Base-by-base conservation (phyloP, 1,140 invertebrate species). In the Helicoverpa zea region DNA sequence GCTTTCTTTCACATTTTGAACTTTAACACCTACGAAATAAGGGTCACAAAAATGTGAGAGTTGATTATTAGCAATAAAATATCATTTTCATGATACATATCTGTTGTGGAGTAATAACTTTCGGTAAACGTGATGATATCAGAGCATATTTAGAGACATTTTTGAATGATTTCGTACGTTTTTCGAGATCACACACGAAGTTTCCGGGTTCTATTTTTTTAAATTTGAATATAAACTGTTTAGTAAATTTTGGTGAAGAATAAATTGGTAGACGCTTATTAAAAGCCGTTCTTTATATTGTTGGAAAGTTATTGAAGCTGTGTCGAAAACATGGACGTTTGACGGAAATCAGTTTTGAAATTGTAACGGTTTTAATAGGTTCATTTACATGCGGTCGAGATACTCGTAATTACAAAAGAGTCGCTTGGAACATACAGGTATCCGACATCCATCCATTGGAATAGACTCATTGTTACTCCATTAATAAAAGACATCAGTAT, bases 161-260 rank as follows among this genome's bases (percentile, higher is more conserved):
- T 79, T 64, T 64, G 82, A 85, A 83, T 73, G 79, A 70, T 83
- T 87, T 83, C 76, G 83, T 83, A 85, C 82, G 47, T 47, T 78
- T 35, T 72, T 78, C n/a, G 16, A 58, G 88, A 89, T 86, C 91
- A 83, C 91, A 92, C 91, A 92, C 91, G 91, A 85, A 51, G 91
- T 86, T 90, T 90, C 89, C 86, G 89, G 86, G 68, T 75, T 35
- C 51, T 77, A 52, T 66, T 51, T 77, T 52, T 72, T 72, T 35
- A 66, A 30, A 81, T 81, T 81, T 75, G 61, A 81, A 81, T 75
- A 75, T 68, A 78, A 78, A 78, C 30, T 54, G 56, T 35, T 78
- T 35, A 43, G 23, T 56, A 73, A 54, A 51, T 70, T 70, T 70
- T 51, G 10, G 29, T 70, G n/a, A 70, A 23, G 47, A 51, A 70